phyloP scores from a whole-genome alignment of 1,140 invertebrate genomes.

The Drosophila burlai region DNA sequence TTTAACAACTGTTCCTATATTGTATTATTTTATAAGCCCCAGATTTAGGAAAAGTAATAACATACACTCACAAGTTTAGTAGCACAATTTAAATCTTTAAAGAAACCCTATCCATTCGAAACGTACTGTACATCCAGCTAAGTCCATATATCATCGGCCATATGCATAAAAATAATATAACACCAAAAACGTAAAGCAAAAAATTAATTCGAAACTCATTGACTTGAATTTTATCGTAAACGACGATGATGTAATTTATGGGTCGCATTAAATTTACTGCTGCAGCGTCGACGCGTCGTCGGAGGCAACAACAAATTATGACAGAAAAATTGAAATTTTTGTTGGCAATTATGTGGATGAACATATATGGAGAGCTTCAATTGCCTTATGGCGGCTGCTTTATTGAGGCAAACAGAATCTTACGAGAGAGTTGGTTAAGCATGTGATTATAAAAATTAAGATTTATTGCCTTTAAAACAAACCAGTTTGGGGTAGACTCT shows the following conservation, averaged over 20 bases:
- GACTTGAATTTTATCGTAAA: constrained; percentile 46
- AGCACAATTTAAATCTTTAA: constrained; percentile 1
- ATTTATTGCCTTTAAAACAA: constrained; percentile 26
- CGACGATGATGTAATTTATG: constrained; percentile 82
- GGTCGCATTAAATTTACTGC: constrained; percentile 75
- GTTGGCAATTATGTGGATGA: constrained; percentile 71
- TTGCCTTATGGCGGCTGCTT: constrained; percentile 54
- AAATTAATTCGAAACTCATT: constrained; percentile 58
- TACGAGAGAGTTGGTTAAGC: constrained; percentile 2
- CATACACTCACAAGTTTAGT: neutral
- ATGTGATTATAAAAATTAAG: constrained; percentile 42
- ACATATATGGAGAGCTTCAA: constrained; percentile 74
- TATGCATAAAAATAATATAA: constrained; percentile 38
- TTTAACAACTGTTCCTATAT: neutral
- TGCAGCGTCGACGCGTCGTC: constrained; percentile 17
- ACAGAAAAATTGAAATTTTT: constrained; percentile 52
- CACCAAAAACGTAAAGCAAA: constrained; percentile 28
- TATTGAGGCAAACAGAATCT: constrained; percentile 45
- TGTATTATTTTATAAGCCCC: neutral
- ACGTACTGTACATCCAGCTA: constrained; percentile 6
- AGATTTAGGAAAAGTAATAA: neutral
- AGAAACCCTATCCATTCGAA: constrained; percentile 1
- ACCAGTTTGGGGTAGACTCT: constrained; percentile 4
- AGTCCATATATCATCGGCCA: constrained; percentile 25
- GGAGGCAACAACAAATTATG: constrained; percentile 41